Conservation (phyloP, 2,888 invertebrate species). For the Rhamnusium bicolor region DNA sequence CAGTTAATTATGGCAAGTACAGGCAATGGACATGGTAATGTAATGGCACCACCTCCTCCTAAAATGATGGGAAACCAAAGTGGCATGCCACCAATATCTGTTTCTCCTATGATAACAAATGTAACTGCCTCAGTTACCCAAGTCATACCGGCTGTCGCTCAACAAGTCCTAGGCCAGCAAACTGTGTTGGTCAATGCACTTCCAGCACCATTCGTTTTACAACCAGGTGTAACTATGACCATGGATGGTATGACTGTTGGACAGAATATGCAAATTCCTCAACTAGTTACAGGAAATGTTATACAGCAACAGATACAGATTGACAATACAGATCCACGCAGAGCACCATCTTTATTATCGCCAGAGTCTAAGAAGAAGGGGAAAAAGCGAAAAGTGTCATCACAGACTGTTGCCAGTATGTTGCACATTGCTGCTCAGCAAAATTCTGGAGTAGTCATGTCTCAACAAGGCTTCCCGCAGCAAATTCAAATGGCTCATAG, state of each 20-base stretch:
- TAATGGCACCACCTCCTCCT: conserved; percentile 77
- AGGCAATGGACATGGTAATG: conserved; percentile 73
- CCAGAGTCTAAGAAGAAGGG: conserved; percentile 78
- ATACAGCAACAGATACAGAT: conserved; percentile 75
- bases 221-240: conserved; percentile 82
- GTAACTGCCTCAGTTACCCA: conserved; percentile 79
- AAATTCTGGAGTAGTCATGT: conserved; percentile 77
- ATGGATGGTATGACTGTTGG: conserved; percentile 77
- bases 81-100: conserved; percentile 76
- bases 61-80: conserved; percentile 53
- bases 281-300: conserved; percentile 79
- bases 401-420: conserved; percentile 81
- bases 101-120: conserved; percentile 77
- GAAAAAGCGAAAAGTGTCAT: conserved; percentile 83
- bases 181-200: conserved; percentile 87
- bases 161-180: conserved; percentile 82
- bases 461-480: conserved; percentile 76
- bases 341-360: conserved; percentile 73
- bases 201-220: conserved; percentile 84
- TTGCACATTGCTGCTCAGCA: conserved; percentile 81
- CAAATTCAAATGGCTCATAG: conserved; percentile 82
- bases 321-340: conserved; percentile 74
- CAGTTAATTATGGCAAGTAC: conserved; percentile 80
- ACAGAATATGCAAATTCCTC: conserved; percentile 81
- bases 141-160: conserved; percentile 77